phyloP scores from a whole-genome alignment of 2,797 vertebrate species.

The Scyliorhinus canicula region DNA sequence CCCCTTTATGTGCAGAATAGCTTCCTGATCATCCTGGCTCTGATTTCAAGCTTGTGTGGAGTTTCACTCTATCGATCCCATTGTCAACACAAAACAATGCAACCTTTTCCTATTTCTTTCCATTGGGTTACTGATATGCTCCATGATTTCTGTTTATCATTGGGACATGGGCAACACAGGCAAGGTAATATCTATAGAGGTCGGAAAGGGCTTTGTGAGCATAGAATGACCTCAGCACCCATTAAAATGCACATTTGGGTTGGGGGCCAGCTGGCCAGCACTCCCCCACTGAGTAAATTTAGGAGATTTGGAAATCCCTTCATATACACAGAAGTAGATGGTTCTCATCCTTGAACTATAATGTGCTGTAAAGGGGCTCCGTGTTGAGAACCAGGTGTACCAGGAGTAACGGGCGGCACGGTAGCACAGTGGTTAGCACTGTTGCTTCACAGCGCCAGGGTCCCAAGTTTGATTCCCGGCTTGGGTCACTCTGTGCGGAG shows the following conservation, averaged over 20 bases:
- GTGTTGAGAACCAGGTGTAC: background rate
- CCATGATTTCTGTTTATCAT: background rate
- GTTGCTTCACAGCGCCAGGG: too few species aligned
- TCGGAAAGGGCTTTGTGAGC: background rate
- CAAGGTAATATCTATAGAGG: background rate
- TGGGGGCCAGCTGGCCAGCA: background rate
- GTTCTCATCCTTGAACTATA: too few species aligned
- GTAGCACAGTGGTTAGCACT: too few species aligned
- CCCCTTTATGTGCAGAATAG: too few species aligned
- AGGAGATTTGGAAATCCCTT: background rate
- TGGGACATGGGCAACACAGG: background rate
- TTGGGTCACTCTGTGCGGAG: background rate
- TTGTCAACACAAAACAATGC: too few species aligned
- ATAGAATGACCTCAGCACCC: background rate
- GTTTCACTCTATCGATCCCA: too few species aligned
- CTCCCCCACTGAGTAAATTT: background rate
- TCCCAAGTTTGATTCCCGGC: too few species aligned
- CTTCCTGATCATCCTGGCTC: too few species aligned
- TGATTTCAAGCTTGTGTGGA: too few species aligned
- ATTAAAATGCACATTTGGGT: background rate
- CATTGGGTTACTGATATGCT: background rate
- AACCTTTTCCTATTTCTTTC: background rate
- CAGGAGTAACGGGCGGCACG: too few species aligned
- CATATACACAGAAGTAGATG: background rate
- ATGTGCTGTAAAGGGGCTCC: background rate